These are phyloP conservation scores for Psilanteris sp. DNA, from an alignment of 1,140 invertebrate genomes.

Conservation along the genomic window DNA sequence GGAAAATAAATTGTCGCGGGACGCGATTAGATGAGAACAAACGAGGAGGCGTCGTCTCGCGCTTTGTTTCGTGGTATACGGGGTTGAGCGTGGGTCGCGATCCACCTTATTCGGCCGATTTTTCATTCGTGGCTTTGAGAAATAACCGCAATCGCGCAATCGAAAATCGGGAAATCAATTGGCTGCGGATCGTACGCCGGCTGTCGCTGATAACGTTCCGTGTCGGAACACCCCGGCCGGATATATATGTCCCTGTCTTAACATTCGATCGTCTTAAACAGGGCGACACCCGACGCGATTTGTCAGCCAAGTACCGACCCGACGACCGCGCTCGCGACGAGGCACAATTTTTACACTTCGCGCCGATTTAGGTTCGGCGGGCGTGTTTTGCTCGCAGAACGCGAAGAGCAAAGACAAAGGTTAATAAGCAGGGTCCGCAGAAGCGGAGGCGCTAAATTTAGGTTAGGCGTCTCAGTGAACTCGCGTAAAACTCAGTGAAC, in stretches of 20 bases:
- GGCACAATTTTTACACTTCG: too few relatives aligned
- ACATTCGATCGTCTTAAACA: slow-evolving; percentile 34
- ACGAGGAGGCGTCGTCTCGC: slow-evolving; percentile 38
- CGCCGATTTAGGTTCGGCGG: not conserved
- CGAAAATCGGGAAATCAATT: slow-evolving; percentile 78
- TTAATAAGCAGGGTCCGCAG: slow-evolving; percentile 26
- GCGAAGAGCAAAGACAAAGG: slow-evolving; percentile 50
- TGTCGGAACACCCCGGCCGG: not conserved
- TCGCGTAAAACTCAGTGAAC: slow-evolving; percentile 71
- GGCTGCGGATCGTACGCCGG: slow-evolving; percentile 45
- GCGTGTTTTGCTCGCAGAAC: not conserved
- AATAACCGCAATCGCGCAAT: slow-evolving; percentile 73
- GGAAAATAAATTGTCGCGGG: slow-evolving; percentile 40
- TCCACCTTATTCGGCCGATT: slow-evolving; percentile 72
- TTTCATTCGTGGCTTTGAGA: slow-evolving; percentile 71
- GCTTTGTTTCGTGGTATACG: slow-evolving; percentile 34
- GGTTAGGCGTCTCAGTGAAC: slow-evolving; percentile 61
- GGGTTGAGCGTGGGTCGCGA: slow-evolving; percentile 19
- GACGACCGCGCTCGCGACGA: not conserved
- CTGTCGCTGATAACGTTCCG: slow-evolving; percentile 1
- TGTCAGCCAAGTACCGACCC: slow-evolving; percentile 9
- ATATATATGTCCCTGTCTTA: slow-evolving; percentile 12
- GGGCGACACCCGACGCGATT: not conserved
- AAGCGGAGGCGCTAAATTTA: slow-evolving; percentile 65
- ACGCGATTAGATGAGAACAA: slow-evolving; percentile 45